phyloP scores from a whole-genome alignment of 1,140 invertebrate species.

The Patella vulgata region DNA sequence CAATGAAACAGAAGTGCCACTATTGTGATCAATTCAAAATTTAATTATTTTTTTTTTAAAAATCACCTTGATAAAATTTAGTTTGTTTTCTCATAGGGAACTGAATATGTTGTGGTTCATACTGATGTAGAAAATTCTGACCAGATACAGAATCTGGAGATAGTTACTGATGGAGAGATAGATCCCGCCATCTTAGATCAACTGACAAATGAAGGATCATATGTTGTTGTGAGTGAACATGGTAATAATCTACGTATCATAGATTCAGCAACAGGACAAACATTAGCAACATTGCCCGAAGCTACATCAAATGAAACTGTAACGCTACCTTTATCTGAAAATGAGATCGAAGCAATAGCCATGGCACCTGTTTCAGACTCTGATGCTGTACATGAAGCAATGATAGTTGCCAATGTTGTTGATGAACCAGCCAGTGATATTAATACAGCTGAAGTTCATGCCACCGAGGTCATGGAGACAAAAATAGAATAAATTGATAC shows the following conservation, averaged over 20 bases:
- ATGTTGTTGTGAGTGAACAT: constrained; percentile 38
- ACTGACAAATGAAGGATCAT: constrained; percentile 27
- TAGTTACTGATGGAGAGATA: constrained; percentile 40
- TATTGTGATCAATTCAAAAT: too few relatives aligned
- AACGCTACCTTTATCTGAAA: constrained; percentile 4
- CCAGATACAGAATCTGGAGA: constrained; percentile 49
- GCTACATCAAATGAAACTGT: constrained; percentile 12
- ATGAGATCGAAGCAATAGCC: constrained; percentile 27
- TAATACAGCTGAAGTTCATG: background rate
- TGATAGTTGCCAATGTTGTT: constrained; percentile 31
- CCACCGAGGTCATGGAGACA: constrained; percentile 1
- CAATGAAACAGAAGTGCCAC: too few relatives aligned
- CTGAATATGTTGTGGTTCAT: constrained; percentile 54
- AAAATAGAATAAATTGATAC: too few relatives aligned
- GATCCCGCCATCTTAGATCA: constrained; percentile 37
- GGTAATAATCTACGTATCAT: constrained; percentile 41
- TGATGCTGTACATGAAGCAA: constrained; percentile 28
- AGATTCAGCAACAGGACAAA: constrained; percentile 43
- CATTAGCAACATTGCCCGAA: constrained; percentile 35
- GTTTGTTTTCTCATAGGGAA: too few relatives aligned
- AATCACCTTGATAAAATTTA: too few relatives aligned
- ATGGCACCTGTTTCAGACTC: constrained; percentile 23
- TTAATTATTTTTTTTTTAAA: too few relatives aligned
- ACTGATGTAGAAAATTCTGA: constrained; percentile 28
- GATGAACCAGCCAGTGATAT: constrained; percentile 16